Conservation (phyloP, 2,113 vertebrate genomes). For the Clarias magur region DNA sequence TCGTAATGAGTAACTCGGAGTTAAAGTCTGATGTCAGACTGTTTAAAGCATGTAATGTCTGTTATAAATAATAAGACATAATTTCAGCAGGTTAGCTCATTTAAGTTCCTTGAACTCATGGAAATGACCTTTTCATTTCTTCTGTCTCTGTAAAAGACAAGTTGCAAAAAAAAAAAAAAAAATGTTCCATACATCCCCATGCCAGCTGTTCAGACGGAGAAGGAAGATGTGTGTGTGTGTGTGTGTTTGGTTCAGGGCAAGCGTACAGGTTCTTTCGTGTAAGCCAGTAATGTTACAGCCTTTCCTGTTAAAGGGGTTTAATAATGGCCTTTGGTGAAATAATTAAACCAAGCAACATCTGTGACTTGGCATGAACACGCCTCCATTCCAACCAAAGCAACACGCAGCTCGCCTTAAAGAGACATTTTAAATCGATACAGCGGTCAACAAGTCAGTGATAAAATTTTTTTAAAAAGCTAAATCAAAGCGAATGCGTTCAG, state of each 20-base stretch:
- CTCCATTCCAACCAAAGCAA: conserved; percentile 29
- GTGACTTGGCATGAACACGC: conserved; percentile 17
- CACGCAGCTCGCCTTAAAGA: not conserved
- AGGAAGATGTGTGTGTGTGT: not conserved
- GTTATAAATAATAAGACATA: conserved; percentile 41
- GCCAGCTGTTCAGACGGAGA: not conserved
- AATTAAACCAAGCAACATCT: not conserved
- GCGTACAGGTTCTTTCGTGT: conserved; percentile 18
- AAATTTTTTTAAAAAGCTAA: not conserved
- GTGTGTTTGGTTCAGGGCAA: not conserved
- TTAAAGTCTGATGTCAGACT: conserved; percentile 18
- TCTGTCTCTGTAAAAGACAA: not conserved
- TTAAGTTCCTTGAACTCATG: conserved; percentile 50
- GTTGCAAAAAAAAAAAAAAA: not conserved
- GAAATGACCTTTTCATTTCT: conserved; percentile 25
- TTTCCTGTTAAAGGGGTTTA: conserved; percentile 27
- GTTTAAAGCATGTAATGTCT: conserved; percentile 52
- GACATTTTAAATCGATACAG: not conserved
- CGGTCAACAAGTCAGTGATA: not conserved
- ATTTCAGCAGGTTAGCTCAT: conserved; percentile 60
- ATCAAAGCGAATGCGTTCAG: not conserved
- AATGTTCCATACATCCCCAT: conserved; percentile 22
- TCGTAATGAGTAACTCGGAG: not conserved
- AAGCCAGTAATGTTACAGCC: conserved; percentile 42
- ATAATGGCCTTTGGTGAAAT: conserved; percentile 19